These are phyloP conservation scores for Anastrepha obliqua DNA, from an alignment of 1,140 invertebrate species.

Conservation along the genomic window DNA sequence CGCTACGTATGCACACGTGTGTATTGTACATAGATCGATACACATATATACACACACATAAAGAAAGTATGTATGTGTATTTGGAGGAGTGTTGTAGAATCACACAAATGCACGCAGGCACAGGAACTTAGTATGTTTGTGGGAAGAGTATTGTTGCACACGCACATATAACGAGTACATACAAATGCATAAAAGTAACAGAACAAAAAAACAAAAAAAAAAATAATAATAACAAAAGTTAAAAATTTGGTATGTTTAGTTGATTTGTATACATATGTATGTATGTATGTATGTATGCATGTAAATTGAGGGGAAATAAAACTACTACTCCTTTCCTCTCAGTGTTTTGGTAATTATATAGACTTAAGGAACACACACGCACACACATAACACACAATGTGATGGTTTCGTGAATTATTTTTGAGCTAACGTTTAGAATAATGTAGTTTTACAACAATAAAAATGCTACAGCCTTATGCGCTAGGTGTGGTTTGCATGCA, in stretches of 20 bases:
- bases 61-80: neutral
- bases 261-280: neutral
- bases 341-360: neutral
- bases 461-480: neutral
- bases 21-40: neutral
- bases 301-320: constrained; percentile 1
- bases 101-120: neutral
- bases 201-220: constrained; percentile 9
- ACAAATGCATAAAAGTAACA: constrained; percentile 37
- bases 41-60: neutral
- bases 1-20: neutral
- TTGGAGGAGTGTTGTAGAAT: too few species aligned
- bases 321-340: neutral
- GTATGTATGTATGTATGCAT: neutral
- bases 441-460: constrained; percentile 1
- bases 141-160: constrained; percentile 3
- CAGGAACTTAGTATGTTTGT: constrained; percentile 20
- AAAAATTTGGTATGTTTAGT: neutral
- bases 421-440: neutral
- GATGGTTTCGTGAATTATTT: neutral
- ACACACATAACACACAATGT: neutral
- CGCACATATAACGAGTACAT: constrained; percentile 35
- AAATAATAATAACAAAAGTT: constrained; percentile 23
- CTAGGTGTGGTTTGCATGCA: neutral
- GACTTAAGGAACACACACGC: neutral